Percentiles rank a stretch among this genome's conserved stretches.
Conservation (phyloP, 2,113 vertebrate genomes). For the Lepisosteus oculatus region DNA sequence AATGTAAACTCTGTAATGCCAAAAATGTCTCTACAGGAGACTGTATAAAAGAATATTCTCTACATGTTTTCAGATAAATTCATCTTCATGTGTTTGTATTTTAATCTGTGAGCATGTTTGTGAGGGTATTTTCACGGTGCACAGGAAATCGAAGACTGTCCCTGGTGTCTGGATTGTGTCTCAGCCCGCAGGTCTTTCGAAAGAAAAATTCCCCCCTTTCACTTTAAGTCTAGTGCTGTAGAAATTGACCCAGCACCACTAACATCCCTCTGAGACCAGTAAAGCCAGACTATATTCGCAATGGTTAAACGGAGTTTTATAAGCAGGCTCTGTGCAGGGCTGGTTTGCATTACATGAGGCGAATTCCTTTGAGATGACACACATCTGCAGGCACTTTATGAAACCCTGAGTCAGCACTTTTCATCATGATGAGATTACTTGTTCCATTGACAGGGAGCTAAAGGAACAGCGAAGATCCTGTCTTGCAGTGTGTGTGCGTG, state of each 20-base stretch:
- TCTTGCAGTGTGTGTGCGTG: constrained; percentile 53
- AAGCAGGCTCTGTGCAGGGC: constrained; percentile 56
- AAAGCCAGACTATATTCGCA: constrained; percentile 52
- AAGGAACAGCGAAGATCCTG: constrained; percentile 71
- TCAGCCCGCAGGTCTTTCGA: not conserved
- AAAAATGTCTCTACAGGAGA: no score
- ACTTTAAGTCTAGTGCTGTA: not conserved
- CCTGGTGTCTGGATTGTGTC: not conserved
- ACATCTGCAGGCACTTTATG: constrained; percentile 90
- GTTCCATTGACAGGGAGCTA: constrained; percentile 81
- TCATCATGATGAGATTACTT: constrained; percentile 88
- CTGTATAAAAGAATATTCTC: no score
- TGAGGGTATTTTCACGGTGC: no score
- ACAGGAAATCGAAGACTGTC: no score
- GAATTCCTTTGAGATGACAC: constrained; percentile 89
- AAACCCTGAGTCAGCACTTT: constrained; percentile 88
- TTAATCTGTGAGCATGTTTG: no score
- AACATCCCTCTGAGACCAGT: constrained; percentile 66
- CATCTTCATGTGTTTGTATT: no score
- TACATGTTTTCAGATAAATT: no score
- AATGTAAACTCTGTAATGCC: no score
- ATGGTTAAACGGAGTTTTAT: constrained; percentile 68
- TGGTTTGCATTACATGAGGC: constrained; percentile 94
- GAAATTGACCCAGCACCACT: constrained; percentile 42
- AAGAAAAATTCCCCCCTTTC: not conserved